Evolutionary conservation across 2,888 invertebrate species (phyloP), one percentile per base, ranked within the genome.

Genomic region (Dyspetes luteomarginatus): DNA sequence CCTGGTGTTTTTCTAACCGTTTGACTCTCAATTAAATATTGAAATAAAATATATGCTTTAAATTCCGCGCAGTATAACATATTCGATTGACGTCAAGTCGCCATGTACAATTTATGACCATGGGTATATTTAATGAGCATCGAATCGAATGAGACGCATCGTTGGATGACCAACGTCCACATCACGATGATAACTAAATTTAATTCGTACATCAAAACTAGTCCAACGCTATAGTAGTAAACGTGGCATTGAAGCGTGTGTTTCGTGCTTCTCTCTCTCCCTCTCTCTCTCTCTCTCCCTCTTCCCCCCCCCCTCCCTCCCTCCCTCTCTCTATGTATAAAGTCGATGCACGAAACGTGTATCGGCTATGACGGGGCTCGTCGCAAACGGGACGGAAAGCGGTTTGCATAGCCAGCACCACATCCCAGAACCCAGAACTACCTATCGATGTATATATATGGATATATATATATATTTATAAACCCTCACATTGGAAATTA

Each of bases 401-500:
- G 76, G 81, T 84, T 82, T 82, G 82, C 82, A 84, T 68, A 81
- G 81, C 79, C 69, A 75, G 65, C 75, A 71, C 17, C 67, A 52
- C 36, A 58, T n/a, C 24, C 41, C 43, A 15, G 41, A 9, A 56
- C n/a, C 56, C 52, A 24, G 52, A 19, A 56, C 7, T 15, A 30
- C 30, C 2, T 56, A 17, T 30, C n/a, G 15, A 26, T 30, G n/a
- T 15, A 0, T 56, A 17, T 56, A 30, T 30, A 30, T 28, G 1
- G n/a, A 22, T 56, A 17, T 43, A 12, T 67, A 50, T 17, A 67
- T 24, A 36, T 26, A 55, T 43, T 45, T 78, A 69, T 69, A 69
- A 71, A 67, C 43, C 69, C 72, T 72, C 74, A 75, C 81, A 83
- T 82, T 82, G 85, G 52, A 76, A 88, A 88, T 85, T 87, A 80